A percentile compares a stretch with the other conserved stretches of the same genome.
Conservation (phyloP, 2,797 vertebrate genomes). For the Intellagama lesueurii region DNA sequence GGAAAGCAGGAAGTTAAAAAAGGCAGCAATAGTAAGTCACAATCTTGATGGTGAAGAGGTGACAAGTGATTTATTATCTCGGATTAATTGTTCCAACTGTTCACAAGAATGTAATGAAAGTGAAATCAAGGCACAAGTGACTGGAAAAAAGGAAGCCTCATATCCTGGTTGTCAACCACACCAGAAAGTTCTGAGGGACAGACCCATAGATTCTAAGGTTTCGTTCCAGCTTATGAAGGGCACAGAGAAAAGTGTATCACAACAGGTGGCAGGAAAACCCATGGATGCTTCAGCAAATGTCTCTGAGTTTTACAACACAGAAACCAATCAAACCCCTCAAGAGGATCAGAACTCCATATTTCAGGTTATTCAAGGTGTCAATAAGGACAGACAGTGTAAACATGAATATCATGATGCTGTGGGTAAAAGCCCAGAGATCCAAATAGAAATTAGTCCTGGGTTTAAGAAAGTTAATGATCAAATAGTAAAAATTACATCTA, state of each 20-base stretch:
- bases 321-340: neutral
- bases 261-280: neutral
- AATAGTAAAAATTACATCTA: slow-evolving; percentile 67
- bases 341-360: neutral
- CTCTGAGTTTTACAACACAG: slow-evolving; percentile 14
- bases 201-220: neutral
- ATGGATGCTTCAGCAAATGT: neutral
- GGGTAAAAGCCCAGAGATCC: slow-evolving; percentile 9
- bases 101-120: neutral
- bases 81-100: slow-evolving; percentile 32
- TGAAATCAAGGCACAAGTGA: slow-evolving; percentile 11
- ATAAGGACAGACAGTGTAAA: neutral
- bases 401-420: neutral
- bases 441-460: slow-evolving; percentile 52
- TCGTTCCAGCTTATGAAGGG: neutral
- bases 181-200: neutral
- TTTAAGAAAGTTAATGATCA: slow-evolving; percentile 78
- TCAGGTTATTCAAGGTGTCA: neutral
- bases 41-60: neutral
- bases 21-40: neutral
- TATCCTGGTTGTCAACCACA: neutral
- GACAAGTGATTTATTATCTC: neutral
- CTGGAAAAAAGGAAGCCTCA: slow-evolving; percentile 1
- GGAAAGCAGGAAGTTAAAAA: slow-evolving; percentile 36
- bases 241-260: neutral